Conservation (phyloP, 23 tunicate species). For the Phallusia fumigata region DNA sequence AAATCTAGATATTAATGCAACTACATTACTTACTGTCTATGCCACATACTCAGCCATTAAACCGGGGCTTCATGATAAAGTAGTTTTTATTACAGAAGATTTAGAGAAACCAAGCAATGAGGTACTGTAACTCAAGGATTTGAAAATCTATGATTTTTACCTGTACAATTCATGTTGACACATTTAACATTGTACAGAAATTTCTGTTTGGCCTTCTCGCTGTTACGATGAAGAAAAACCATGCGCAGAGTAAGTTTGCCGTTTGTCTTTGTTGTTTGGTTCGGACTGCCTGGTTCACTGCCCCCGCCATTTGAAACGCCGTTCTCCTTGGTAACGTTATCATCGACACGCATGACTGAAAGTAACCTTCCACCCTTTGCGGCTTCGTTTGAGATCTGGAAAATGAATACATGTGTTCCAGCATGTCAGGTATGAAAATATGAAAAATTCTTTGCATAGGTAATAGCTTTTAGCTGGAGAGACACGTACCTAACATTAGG, state of each 20-base stretch:
- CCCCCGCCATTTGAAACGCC: slow-evolving; percentile 5
- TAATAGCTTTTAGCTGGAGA: no score
- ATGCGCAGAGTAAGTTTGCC: slow-evolving; percentile 28
- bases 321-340: neutral
- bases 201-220: slow-evolving; percentile 12
- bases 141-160: neutral
- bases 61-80: no score
- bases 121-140: no score
- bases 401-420: no score
- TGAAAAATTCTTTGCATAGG: no score
- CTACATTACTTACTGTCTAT: no score
- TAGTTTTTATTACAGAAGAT: no score
- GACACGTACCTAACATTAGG: no score
- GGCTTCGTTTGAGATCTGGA: slow-evolving; percentile 43
- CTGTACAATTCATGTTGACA: slow-evolving; percentile 51
- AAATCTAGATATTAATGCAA: no score
- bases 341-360: slow-evolving; percentile 44
- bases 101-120: no score
- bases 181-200: slow-evolving; percentile 36
- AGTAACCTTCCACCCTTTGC: slow-evolving; percentile 47
- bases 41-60: no score
- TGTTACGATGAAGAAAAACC: slow-evolving; percentile 28
- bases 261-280: neutral
- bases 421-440: no score
- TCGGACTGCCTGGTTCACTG: neutral